These are phyloP conservation scores for Mohoua ochrocephala DNA, from an alignment of 2,113 vertebrate species.

Conservation along the genomic window DNA sequence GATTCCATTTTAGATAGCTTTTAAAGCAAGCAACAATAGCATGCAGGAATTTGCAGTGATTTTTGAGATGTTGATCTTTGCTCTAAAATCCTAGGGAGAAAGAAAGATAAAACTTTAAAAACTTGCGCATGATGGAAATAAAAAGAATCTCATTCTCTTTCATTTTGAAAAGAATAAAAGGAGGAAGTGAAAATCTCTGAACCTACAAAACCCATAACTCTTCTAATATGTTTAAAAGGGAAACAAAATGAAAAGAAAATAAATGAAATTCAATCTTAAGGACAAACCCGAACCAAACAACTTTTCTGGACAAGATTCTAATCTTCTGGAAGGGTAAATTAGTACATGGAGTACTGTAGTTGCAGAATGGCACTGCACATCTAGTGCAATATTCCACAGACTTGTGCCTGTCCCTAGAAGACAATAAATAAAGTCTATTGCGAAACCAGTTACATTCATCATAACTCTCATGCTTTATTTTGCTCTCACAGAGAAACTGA, in stretches of 20 bases:
- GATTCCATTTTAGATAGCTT: slow-evolving; percentile 4
- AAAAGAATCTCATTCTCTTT: not conserved
- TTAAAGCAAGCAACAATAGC: slow-evolving; percentile 12
- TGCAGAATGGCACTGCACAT: not conserved
- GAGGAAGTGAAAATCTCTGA: not conserved
- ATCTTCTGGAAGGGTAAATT: not conserved
- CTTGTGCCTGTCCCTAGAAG: not conserved
- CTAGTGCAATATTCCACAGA: not conserved
- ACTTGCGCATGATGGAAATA: not conserved
- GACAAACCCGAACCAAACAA: not conserved
- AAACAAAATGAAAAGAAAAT: not conserved
- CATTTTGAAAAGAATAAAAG: not conserved
- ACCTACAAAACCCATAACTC: not conserved
- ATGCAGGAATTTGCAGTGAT: slow-evolving; percentile 8
- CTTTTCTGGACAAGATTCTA: not conserved
- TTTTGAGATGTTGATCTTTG: slow-evolving; percentile 39
- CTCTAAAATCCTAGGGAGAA: not conserved
- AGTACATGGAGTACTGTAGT: not conserved
- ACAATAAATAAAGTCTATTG: not conserved
- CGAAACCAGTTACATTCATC: not conserved
- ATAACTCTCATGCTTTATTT: not conserved
- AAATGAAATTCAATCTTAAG: not conserved
- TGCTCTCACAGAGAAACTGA: not conserved
- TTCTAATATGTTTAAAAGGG: not conserved
- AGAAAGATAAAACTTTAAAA: not conserved